These are phyloP conservation scores for Anastrepha obliqua DNA, from an alignment of 1,140 invertebrate species.

Conservation along the genomic window DNA sequence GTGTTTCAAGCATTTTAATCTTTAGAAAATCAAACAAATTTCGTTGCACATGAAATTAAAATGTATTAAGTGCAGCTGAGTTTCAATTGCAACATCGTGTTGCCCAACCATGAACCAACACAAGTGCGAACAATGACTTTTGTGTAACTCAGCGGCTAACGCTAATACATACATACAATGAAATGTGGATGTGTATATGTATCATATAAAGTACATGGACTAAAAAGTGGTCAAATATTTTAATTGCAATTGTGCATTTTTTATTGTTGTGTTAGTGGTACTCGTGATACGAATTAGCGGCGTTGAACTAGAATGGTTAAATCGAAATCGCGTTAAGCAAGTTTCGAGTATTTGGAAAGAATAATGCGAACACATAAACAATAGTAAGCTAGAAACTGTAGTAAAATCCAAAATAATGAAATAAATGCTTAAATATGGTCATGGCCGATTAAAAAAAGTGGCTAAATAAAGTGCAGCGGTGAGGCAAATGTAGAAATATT, in stretches of 20 bases:
- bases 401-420: too few species aligned
- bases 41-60: constrained; percentile 7
- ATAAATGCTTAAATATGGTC: neutral
- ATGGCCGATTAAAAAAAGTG: neutral
- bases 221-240: neutral
- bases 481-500: too few species aligned
- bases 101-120: constrained; percentile 18
- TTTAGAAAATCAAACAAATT: neutral
- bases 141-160: neutral
- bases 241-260: constrained; percentile 33
- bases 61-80: constrained; percentile 22
- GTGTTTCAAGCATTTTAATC: neutral
- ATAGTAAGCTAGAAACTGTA: too few species aligned
- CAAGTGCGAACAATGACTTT: neutral
- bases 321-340: neutral
- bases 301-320: neutral
- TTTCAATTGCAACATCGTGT: constrained; percentile 2
- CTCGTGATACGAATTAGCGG: neutral
- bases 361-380: too few species aligned
- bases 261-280: neutral
- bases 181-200: neutral
- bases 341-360: neutral
- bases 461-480: too few species aligned
- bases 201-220: neutral
- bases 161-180: neutral